phyloP scores from a whole-genome alignment of 2,888 invertebrate genomes.

The Disparrhopalites patrizii region DNA sequence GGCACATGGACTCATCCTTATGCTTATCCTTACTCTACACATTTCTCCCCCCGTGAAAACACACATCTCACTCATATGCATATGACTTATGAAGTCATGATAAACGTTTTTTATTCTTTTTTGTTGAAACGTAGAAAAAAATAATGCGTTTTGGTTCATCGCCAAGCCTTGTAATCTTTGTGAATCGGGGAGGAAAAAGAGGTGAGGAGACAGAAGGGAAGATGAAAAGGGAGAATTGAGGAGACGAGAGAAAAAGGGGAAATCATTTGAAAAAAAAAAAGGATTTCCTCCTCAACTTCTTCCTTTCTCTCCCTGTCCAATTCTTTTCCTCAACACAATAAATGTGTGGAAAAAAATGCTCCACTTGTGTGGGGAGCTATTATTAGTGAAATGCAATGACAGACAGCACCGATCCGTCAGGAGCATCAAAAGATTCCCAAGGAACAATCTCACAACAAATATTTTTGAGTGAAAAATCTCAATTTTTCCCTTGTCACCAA shows the following conservation, averaged over 20 bases:
- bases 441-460: constrained; percentile 1
- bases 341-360: no score
- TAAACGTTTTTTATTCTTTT: background rate
- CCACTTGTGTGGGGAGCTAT: no score
- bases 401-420: constrained; percentile 23
- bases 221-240: no score
- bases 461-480: background rate
- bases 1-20: no score
- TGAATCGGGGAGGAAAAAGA: no score
- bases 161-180: constrained; percentile 26
- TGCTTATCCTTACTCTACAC: no score
- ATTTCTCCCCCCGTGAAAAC: no score
- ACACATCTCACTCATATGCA: no score
- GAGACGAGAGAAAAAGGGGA: no score
- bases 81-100: constrained; percentile 15
- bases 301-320: no score
- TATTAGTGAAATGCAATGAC: constrained; percentile 14
- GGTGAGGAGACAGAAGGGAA: no score
- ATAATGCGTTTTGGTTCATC: constrained; percentile 27
- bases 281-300: no score
- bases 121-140: background rate
- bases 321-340: background rate
- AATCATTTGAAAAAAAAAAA: background rate
- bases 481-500: background rate
- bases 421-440: constrained; percentile 15